A percentile compares a stretch with the other conserved stretches of the same genome.
These are phyloP conservation scores for Dromas ardeola DNA, from an alignment of 2,113 vertebrate species.

Conservation along the genomic window DNA sequence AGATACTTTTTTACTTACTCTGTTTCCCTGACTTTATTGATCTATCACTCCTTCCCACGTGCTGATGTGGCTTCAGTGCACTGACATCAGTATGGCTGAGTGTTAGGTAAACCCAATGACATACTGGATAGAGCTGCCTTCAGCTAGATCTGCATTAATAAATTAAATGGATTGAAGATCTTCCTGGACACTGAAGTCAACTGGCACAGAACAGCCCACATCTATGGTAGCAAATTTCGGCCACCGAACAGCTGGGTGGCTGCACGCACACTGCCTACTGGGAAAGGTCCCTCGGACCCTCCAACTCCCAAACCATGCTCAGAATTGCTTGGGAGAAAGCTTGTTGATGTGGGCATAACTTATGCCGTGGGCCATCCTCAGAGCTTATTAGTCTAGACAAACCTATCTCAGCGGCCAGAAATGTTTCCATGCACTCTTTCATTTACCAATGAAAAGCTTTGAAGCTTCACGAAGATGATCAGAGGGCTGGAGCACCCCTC, in stretches of 20 bases:
- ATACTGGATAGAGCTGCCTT: not conserved
- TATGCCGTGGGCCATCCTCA: not conserved
- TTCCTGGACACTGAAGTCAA: not conserved
- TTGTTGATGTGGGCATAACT: not conserved
- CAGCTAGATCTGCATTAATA: not conserved
- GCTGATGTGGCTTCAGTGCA: not conserved
- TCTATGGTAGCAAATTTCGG: not conserved
- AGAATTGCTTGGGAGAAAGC: not conserved
- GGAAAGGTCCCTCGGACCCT: not conserved
- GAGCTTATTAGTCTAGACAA: not conserved
- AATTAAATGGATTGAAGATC: not conserved
- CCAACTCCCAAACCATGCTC: not conserved
- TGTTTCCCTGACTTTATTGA: not conserved
- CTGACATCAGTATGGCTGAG: not conserved
- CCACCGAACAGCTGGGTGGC: not conserved
- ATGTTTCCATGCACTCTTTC: not conserved
- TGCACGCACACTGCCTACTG: accelerated
- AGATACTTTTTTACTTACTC: not conserved
- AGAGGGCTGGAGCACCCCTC: too few species aligned
- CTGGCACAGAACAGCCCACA: not conserved
- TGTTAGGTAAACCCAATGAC: not conserved
- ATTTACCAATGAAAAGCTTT: not conserved
- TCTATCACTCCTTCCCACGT: not conserved
- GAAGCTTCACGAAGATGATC: not conserved
- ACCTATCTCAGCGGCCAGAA: not conserved